Percentiles rank a stretch among this genome's conserved stretches.
These are phyloP conservation scores for Pantelozetes paolii DNA, from an alignment of 2,888 invertebrate species.

Conservation along the genomic window DNA sequence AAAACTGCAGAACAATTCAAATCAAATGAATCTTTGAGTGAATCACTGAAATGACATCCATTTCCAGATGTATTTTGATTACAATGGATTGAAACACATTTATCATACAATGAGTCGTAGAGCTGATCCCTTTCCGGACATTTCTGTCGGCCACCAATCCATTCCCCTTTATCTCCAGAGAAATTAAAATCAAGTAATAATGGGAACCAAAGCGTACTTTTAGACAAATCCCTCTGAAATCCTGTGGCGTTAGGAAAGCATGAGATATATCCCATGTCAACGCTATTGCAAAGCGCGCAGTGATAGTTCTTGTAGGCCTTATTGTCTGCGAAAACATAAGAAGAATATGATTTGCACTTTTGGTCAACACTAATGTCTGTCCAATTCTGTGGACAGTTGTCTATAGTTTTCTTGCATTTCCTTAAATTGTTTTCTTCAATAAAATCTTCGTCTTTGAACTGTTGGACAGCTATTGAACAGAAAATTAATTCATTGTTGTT, in stretches of 20 bases:
- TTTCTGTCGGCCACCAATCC: not conserved
- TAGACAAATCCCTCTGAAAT: not conserved
- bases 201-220: not conserved
- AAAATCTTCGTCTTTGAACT: not conserved
- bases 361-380: not conserved
- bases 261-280: not conserved
- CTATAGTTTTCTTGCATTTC: conserved; percentile 18
- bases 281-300: conserved; percentile 39
- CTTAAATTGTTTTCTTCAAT: not conserved
- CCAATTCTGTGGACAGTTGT: conserved; percentile 25
- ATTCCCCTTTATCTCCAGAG: not conserved
- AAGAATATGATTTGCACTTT: not conserved
- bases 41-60: not conserved
- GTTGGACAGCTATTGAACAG: conserved; percentile 2
- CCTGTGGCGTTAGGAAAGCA: not conserved
- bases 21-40: no score
- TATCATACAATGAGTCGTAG: conserved; percentile 18
- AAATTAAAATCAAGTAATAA: conserved; percentile 21
- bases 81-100: conserved; percentile 14
- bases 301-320: conserved; percentile 34
- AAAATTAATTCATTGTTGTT: not conserved
- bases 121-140: conserved; percentile 4
- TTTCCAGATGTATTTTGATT: not conserved
- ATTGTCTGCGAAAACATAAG: conserved; percentile 13
- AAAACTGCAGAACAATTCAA: not conserved